These are phyloP conservation scores for Leptopterna dolabrata DNA, from an alignment of 2,888 invertebrate genomes.

Conservation along the genomic window DNA sequence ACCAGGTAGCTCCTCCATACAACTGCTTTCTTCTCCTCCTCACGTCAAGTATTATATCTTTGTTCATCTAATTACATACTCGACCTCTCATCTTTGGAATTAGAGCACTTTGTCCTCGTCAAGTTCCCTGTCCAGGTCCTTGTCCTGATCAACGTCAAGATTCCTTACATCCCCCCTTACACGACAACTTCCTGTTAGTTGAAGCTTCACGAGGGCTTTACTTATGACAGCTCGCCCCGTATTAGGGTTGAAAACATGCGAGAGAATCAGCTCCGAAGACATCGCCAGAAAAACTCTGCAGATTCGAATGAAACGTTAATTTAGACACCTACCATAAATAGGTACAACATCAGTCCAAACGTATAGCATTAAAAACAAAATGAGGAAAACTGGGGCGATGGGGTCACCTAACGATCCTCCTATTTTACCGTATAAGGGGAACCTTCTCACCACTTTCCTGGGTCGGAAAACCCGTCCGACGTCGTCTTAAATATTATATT, in stretches of 20 bases:
- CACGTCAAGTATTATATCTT: constrained; percentile 48
- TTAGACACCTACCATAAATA: too few species aligned
- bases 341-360: too few species aligned
- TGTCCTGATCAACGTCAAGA: not conserved
- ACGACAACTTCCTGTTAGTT: too few species aligned
- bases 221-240: too few species aligned
- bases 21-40: constrained; percentile 14
- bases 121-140: not conserved
- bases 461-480: not conserved
- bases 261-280: too few species aligned
- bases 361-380: too few species aligned
- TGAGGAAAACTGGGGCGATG: not conserved
- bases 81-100: constrained; percentile 47
- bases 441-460: not conserved
- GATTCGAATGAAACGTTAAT: too few species aligned
- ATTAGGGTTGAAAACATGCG: too few species aligned
- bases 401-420: not conserved
- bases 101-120: constrained; percentile 22
- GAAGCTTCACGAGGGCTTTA: too few species aligned
- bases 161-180: too few species aligned
- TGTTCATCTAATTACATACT: constrained; percentile 48
- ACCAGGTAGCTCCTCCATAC: constrained; percentile 30
- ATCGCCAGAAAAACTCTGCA: too few species aligned
- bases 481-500: constrained; percentile 19
- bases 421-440: not conserved